These are phyloP conservation scores for Sebastes itinus DNA, from an alignment of 2,797 vertebrate genomes.

Conservation along the genomic window DNA sequence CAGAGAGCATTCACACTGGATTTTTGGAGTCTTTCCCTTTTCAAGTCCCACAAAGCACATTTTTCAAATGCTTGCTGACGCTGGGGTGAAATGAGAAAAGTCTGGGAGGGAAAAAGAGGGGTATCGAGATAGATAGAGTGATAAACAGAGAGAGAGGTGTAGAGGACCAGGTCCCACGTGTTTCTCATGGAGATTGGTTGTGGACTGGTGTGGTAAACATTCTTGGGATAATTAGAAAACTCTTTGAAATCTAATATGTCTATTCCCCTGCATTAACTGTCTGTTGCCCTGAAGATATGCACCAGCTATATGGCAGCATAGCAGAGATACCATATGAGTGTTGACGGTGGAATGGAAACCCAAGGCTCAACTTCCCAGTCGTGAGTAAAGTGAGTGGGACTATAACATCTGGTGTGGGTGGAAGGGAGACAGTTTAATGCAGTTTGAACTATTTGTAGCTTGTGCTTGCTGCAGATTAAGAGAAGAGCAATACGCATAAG, in stretches of 20 bases:
- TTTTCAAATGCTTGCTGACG: constrained; percentile 67
- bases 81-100: constrained; percentile 60
- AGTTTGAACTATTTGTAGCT: not conserved
- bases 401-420: constrained; percentile 11
- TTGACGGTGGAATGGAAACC: constrained; percentile 7
- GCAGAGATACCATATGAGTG: constrained; percentile 4
- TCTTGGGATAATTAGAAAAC: constrained; percentile 25
- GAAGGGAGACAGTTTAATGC: not conserved
- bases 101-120: constrained; percentile 29
- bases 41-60: constrained; percentile 67
- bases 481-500: not conserved
- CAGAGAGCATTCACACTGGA: constrained; percentile 33
- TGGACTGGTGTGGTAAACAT: constrained; percentile 35
- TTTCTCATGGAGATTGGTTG: constrained; percentile 45
- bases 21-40: constrained; percentile 50
- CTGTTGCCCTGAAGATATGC: not conserved
- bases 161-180: constrained; percentile 36
- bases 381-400: not conserved
- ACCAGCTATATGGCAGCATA: constrained; percentile 5
- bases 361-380: constrained; percentile 1
- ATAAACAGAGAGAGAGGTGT: not conserved
- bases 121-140: constrained; percentile 1
- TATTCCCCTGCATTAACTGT: constrained; percentile 16
- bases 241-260: constrained; percentile 46
- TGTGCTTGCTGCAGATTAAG: not conserved